These are phyloP conservation scores for Diogma glabrata DNA, from an alignment of 2,888 invertebrate genomes.

Conservation along the genomic window DNA sequence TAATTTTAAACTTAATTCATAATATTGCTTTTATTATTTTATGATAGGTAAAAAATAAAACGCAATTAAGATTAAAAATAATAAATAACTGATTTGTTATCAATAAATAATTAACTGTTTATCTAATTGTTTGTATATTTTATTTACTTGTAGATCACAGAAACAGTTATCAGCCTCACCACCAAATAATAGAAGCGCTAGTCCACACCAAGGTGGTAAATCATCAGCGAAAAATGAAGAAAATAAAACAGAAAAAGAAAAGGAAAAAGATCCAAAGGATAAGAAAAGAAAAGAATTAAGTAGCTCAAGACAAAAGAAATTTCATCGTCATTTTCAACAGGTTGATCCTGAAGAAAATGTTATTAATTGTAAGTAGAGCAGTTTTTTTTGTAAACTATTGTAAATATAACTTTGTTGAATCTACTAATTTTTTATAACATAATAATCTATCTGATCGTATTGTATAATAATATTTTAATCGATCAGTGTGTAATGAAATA, in stretches of 20 bases:
- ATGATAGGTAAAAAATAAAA: no score
- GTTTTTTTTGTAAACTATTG: slow-evolving; percentile 7
- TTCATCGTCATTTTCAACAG: slow-evolving; percentile 75
- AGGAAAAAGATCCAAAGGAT: slow-evolving; percentile 10
- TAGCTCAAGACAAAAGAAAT: slow-evolving; percentile 69
- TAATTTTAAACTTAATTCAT: no score
- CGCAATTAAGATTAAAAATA: no score
- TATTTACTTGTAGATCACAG: slow-evolving; percentile 23
- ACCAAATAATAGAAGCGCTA: slow-evolving; percentile 24
- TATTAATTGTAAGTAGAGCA: slow-evolving; percentile 59
- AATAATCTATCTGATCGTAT: no score
- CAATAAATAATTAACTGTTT: no score
- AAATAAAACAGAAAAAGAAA: slow-evolving; percentile 30
- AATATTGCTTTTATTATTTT: no score
- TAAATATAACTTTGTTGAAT: slow-evolving; percentile 7
- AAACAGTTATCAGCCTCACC: slow-evolving; percentile 21
- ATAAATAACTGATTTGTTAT: no score
- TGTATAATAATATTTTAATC: no score
- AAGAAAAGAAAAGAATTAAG: slow-evolving; percentile 35
- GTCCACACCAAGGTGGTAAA: slow-evolving; percentile 23
- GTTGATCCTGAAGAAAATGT: slow-evolving; percentile 75
- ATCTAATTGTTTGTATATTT: no score
- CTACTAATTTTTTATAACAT: slow-evolving; percentile 10
- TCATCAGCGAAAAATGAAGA: slow-evolving; percentile 22
- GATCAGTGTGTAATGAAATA: no score